phyloP scores from a whole-genome alignment of 2,797 vertebrate genomes.

The Hydrophis major region DNA sequence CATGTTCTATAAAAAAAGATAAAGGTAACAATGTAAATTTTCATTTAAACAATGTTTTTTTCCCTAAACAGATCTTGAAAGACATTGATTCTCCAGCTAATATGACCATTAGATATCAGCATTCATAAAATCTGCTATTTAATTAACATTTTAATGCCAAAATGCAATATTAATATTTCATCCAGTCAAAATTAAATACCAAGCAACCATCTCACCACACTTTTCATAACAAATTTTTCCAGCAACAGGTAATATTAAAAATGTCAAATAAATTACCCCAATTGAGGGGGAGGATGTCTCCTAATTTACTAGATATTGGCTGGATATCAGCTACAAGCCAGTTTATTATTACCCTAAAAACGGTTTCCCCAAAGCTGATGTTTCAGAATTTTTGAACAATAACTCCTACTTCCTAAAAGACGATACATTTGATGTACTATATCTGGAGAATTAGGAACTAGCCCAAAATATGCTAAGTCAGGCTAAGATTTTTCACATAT shows the following conservation, averaged over 20 bases:
- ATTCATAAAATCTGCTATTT: conserved; percentile 48
- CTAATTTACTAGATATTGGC: not conserved
- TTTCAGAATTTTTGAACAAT: not conserved
- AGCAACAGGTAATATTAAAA: not conserved
- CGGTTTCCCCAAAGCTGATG: not conserved
- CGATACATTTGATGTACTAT: not conserved
- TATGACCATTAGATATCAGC: conserved; percentile 24
- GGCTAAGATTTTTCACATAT: not conserved
- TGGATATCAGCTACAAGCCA: not conserved
- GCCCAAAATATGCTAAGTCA: not conserved
- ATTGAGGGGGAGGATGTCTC: not conserved
- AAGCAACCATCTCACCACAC: not conserved
- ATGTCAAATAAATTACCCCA: not conserved
- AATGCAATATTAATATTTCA: conserved; percentile 50
- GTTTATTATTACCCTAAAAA: not conserved
- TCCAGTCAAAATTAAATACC: not conserved
- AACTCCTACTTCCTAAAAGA: not conserved
- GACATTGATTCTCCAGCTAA: fast-evolving
- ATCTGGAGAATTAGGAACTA: not conserved
- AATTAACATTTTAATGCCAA: conserved; percentile 19
- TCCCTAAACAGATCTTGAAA: not conserved
- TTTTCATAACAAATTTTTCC: not conserved
- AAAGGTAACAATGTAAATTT: conserved; percentile 53
- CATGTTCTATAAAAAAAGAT: conserved; percentile 72
- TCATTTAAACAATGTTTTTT: not conserved